Evolutionary conservation across 2,888 invertebrate species (phyloP), one percentile per base, ranked within the genome.

Genomic region (Drepana falcataria): DNA sequence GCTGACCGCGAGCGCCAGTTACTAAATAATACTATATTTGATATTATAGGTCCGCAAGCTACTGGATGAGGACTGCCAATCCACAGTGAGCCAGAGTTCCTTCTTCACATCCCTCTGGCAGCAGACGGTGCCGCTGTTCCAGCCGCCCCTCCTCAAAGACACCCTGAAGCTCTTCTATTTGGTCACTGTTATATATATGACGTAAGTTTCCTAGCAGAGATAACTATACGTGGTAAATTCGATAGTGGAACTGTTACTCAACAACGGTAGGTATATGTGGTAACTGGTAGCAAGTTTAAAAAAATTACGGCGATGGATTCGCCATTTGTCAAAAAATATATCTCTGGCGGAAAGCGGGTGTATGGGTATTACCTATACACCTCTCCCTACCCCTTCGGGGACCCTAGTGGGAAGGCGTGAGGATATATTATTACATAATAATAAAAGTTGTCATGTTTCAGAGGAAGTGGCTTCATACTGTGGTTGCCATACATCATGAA

Each of bases 141-240:
- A 78, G 51, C 76, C 87, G 0, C 93, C 94, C 0, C 72, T 93
- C 9, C 66, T 93, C 9, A 87, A 82, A 55, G 84, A 87, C 44
- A 94, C 94, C 0, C 59, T 92, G 0, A 89, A 93, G 40, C 87
- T 93, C 2, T 93, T 93, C 77, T 86, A 91, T 48, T 85, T 94
- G 3, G 93, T 93, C 71, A 92, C 92, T 66, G 79, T 93, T 33
- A 94, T 94, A 61, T 91, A 91, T 51, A 87, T 86, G 83, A 91
- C 91, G 91, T 91, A 66, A 86, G 90, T 79, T 44, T 52, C 41
- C 6, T 4, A 9, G 21, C 21, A 1, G 21, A 21, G 21, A 21
- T n/a, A n/a, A 52, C 35, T n/a, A 6, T 51, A 35, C 7, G 2
- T 34, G 33, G 48, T n/a, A 37, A 35, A 21, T 21, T 21, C 21